These are phyloP conservation scores for Drosophila paucipuncta DNA, from an alignment of 2,888 invertebrate species.

Conservation along the genomic window DNA sequence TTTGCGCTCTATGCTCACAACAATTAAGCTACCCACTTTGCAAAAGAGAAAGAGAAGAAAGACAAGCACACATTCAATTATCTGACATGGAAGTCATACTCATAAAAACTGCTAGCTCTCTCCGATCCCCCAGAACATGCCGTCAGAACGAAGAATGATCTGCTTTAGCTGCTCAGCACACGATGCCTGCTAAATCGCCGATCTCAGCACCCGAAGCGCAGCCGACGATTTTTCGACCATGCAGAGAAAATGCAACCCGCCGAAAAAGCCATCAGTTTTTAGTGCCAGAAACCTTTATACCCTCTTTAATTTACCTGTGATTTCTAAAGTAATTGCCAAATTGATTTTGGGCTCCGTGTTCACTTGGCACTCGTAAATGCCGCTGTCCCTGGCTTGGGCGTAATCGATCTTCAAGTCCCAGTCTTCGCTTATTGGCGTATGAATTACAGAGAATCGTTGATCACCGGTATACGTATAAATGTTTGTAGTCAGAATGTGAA, in stretches of 20 bases:
- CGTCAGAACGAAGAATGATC: not conserved
- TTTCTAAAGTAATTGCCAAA: conserved; percentile 91
- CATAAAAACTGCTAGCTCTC: not conserved
- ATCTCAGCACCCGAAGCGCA: not conserved
- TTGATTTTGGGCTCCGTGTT: conserved; percentile 96
- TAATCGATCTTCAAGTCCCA: conserved; percentile 94
- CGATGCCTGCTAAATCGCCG: not conserved
- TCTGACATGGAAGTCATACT: not conserved
- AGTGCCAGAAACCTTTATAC: not conserved
- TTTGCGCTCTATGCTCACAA: not conserved
- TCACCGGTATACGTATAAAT: conserved; percentile 95
- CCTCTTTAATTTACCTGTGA: conserved; percentile 89
- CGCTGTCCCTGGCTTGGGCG: conserved; percentile 93
- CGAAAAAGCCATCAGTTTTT: not conserved
- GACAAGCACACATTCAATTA: not conserved
- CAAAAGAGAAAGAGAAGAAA: not conserved
- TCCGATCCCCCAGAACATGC: not conserved
- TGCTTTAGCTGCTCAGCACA: not conserved
- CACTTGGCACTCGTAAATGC: conserved; percentile 95
- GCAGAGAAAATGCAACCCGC: not conserved
- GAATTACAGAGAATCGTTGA: conserved; percentile 93
- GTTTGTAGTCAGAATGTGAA: conserved; percentile 94
- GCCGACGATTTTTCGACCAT: not conserved
- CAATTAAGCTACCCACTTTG: not conserved
- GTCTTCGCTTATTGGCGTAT: conserved; percentile 93